Evolutionary conservation across 2,113 vertebrate genomes (phyloP).

Genomic region (Salvelinus namaycush): DNA sequence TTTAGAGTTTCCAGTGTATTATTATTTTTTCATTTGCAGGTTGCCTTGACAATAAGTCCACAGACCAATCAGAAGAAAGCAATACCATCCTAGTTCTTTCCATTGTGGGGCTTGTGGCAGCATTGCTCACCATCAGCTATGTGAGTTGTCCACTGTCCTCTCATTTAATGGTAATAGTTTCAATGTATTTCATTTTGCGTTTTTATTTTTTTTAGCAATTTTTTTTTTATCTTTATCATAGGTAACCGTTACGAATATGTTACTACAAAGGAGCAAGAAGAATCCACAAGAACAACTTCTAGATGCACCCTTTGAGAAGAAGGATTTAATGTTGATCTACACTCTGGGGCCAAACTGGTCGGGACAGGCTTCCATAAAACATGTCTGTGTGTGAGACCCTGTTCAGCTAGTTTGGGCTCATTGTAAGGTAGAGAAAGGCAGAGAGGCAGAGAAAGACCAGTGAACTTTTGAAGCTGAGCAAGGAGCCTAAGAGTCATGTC

Average conservation of each 20-base stretch:
- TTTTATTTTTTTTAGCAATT: not conserved
- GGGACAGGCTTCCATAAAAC: conserved; percentile 1
- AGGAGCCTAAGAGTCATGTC: no score
- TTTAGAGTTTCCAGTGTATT: not conserved
- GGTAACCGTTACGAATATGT: conserved; percentile 47
- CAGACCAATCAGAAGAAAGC: not conserved
- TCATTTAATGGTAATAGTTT: no score
- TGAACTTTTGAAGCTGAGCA: no score
- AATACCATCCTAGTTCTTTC: conserved; percentile 38
- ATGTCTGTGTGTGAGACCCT: conserved; percentile 32
- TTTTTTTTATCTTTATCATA: conserved; percentile 31
- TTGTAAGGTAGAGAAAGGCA: no score
- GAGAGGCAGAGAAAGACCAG: no score
- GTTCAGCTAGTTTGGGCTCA: no score
- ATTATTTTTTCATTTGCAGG: conserved; percentile 33
- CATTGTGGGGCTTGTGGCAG: conserved; percentile 31
- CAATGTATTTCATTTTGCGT: not conserved
- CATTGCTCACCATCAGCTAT: conserved; percentile 54
- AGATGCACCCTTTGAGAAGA: not conserved
- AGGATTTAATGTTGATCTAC: conserved; percentile 43
- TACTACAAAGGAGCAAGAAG: conserved; percentile 34
- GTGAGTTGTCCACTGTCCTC: conserved; percentile 58
- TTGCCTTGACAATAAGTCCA: not conserved
- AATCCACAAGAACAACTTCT: conserved; percentile 12
- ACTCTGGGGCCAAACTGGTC: conserved; percentile 48